Evolutionary conservation across 2,888 invertebrate species (phyloP).

Genomic region (Catotricha subobsoleta): DNA sequence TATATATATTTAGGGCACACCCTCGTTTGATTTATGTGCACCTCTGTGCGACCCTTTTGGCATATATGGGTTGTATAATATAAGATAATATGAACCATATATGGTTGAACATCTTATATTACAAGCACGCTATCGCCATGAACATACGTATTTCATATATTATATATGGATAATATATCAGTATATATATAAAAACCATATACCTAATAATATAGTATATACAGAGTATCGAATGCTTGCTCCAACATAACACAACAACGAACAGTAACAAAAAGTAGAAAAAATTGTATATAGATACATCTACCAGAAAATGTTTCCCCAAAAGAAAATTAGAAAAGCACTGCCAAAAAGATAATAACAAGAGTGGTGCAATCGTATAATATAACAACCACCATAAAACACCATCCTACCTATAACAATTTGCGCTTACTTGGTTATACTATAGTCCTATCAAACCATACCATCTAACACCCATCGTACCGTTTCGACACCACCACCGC

Average conservation of each 20-base stretch:
- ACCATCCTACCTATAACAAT: too few species aligned
- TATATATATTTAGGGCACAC: background rate
- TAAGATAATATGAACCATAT: background rate
- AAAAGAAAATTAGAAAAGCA: background rate
- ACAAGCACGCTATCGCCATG: background rate
- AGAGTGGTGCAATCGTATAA: too few species aligned
- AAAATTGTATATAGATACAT: too few species aligned
- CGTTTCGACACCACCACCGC: too few species aligned
- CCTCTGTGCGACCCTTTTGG: background rate
- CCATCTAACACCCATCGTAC: too few species aligned
- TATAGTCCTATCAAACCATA: too few species aligned
- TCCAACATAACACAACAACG: background rate
- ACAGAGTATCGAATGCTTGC: background rate
- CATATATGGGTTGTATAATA: background rate
- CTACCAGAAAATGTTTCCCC: background rate
- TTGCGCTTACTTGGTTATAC: too few species aligned
- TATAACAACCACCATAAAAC: too few species aligned
- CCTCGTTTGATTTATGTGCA: constrained; percentile 1
- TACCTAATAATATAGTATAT: background rate
- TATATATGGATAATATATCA: background rate
- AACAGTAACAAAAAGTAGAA: background rate
- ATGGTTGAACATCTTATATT: background rate
- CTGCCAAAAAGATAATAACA: background rate
- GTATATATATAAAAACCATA: background rate
- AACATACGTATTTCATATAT: too few species aligned